Base-by-base conservation (phyloP, 53 echinoderm and acorn worm species). In the Antedon mediterranea region DNA sequence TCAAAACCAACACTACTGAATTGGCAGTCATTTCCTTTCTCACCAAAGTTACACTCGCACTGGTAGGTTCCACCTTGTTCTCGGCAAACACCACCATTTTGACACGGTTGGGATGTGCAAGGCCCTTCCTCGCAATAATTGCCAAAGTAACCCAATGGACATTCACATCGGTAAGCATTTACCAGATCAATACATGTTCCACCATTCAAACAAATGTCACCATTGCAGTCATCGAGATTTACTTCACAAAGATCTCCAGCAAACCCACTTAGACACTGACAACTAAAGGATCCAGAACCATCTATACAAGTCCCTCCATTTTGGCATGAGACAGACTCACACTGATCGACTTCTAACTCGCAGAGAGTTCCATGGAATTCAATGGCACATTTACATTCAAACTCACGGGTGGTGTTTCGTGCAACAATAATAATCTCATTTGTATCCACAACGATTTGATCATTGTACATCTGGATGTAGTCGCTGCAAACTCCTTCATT, bases 291-390 rank as follows among this genome's bases (percentile, higher is more conserved):
- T 6, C 91, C 91, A 28, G 84, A 71, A 13, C 78, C 75, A 42
- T 97, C 89, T 13, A 78, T 82, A 74, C 97, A 97, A 1, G 77
- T 81, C 26, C 81, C 97, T 0, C 86, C 90, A 80, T 97, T 97
- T 57, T 70, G 57, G 78, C 97, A 97, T 3, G 84, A 84, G 0
- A 88, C 74, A 28, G 82, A 31, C 43, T 92, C 92, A 32, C 97
- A 97, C 73, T 88, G 83, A 78, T 97, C 83, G 33, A 87, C 87
- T 29, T 90, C 89, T 31, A 77, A 83, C 28, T 97, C 87, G 34
- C 97, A 97, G 23, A 43, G 71, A 28, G 84, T 33, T 26, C 97
- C 97, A 74, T 77, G 84, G 83, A 77, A 97, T 75, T 92, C 92
- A 13, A 81, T 37, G 0, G 79, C 77, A 81, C 97, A 97, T 20